Conservation (phyloP, 2,888 invertebrate genomes). For the Prostheceraeus crozeri region DNA sequence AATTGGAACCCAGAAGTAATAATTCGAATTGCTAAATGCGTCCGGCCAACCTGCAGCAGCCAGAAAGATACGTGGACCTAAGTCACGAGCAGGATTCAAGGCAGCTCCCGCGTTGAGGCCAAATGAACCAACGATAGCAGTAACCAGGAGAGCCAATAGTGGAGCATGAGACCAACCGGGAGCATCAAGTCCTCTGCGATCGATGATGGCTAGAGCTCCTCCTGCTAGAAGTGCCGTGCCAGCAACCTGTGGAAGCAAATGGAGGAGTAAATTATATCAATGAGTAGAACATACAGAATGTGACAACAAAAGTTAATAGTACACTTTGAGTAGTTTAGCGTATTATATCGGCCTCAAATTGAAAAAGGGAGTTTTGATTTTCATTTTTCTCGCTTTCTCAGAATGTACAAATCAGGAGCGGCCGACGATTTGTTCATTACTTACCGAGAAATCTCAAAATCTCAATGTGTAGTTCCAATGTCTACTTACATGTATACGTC, state of each 20-base stretch:
- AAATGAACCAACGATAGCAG: constrained; percentile 33
- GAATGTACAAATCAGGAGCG: too few relatives aligned
- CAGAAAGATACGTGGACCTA: constrained; percentile 38
- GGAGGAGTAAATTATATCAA: too few relatives aligned
- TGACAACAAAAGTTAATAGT: too few relatives aligned
- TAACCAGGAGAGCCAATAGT: constrained; percentile 33
- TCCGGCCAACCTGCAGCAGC: constrained; percentile 30
- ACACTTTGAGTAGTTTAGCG: too few relatives aligned
- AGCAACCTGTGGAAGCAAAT: constrained; percentile 33
- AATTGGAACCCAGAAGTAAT: constrained; percentile 41
- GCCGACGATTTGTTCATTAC: too few relatives aligned
- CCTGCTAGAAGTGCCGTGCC: constrained; percentile 37
- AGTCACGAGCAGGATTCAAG: constrained; percentile 39
- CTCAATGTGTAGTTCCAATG: too few relatives aligned
- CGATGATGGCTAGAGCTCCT: constrained; percentile 36
- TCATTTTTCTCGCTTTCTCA: too few relatives aligned
- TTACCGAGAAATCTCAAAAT: too few relatives aligned
- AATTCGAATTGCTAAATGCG: constrained; percentile 34
- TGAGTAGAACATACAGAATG: too few relatives aligned
- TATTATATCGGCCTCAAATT: too few relatives aligned
- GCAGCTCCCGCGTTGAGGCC: constrained; percentile 38
- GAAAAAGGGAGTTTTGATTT: too few relatives aligned
- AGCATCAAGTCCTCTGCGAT: constrained; percentile 31
- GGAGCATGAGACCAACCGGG: constrained; percentile 33
- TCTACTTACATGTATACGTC: too few relatives aligned